These are phyloP conservation scores for Cerceris ruficornis DNA, from an alignment of 2,888 invertebrate species.

Conservation along the genomic window DNA sequence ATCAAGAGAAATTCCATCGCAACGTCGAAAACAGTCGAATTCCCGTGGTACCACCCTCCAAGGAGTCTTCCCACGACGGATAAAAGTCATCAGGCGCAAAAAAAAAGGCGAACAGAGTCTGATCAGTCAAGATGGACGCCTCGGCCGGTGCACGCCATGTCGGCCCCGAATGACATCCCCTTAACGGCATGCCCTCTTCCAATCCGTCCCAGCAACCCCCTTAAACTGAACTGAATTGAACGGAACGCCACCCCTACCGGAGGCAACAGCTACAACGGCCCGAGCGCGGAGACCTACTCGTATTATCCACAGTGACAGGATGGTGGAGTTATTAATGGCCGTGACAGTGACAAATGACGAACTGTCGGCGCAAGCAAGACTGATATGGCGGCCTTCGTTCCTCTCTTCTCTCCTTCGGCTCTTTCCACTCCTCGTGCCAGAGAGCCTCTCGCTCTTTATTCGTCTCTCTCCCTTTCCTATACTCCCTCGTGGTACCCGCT, in stretches of 20 bases:
- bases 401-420: constrained; percentile 71
- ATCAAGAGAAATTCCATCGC: too few species aligned
- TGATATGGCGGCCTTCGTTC: constrained; percentile 81
- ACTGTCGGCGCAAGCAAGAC: constrained; percentile 82
- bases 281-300: constrained; percentile 76
- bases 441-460: constrained; percentile 26
- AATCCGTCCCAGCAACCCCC: constrained; percentile 78
- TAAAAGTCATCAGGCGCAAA: not conserved
- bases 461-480: constrained; percentile 18
- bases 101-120: constrained; percentile 1
- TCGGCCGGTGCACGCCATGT: constrained; percentile 73
- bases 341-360: constrained; percentile 82
- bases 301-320: constrained; percentile 82
- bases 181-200: constrained; percentile 80
- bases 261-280: constrained; percentile 67
- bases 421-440: constrained; percentile 47
- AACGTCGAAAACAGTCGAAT: too few species aligned
- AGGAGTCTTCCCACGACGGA: too few species aligned
- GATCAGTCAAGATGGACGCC: constrained; percentile 49
- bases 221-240: constrained; percentile 80
- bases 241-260: constrained; percentile 77
- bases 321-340: constrained; percentile 82
- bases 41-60: too few species aligned
- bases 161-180: constrained; percentile 81
- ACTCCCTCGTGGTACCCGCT: constrained; percentile 64